phyloP scores from a whole-genome alignment of 2,888 invertebrate genomes.

The Nysson spinosus region DNA sequence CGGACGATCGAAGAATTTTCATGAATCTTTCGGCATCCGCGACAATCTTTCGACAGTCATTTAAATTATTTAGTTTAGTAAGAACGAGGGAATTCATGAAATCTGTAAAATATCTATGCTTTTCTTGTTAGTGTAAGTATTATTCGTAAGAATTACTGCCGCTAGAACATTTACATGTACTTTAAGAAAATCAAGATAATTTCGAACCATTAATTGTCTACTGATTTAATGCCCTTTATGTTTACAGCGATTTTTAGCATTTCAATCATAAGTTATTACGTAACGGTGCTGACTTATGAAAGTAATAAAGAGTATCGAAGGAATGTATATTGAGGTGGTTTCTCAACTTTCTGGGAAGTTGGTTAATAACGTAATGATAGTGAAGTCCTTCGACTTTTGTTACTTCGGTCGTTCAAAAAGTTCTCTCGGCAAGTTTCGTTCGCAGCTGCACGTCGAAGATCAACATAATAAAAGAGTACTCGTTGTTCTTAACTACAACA shows the following conservation, averaged over 20 bases:
- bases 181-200: no score
- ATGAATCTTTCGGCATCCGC: no score
- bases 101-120: neutral
- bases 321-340: neutral
- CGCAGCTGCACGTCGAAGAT: neutral
- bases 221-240: no score
- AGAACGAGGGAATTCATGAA: neutral
- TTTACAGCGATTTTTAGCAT: no score
- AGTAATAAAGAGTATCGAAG: no score
- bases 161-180: neutral
- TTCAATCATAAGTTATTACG: neutral
- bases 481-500: no score
- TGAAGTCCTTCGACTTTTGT: neutral
- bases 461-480: no score
- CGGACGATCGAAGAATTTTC: no score
- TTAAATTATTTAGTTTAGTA: conserved; percentile 17
- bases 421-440: conserved; percentile 10
- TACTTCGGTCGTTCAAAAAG: conserved; percentile 4
- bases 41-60: neutral
- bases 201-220: no score
- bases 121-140: conserved; percentile 25
- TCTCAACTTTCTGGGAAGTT: conserved; percentile 5
- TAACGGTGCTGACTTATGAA: no score
- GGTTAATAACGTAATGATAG: conserved; percentile 12
- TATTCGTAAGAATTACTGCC: conserved; percentile 8